These are phyloP conservation scores for Ranitomeya variabilis DNA, from an alignment of 2,113 vertebrate species.

Conservation along the genomic window DNA sequence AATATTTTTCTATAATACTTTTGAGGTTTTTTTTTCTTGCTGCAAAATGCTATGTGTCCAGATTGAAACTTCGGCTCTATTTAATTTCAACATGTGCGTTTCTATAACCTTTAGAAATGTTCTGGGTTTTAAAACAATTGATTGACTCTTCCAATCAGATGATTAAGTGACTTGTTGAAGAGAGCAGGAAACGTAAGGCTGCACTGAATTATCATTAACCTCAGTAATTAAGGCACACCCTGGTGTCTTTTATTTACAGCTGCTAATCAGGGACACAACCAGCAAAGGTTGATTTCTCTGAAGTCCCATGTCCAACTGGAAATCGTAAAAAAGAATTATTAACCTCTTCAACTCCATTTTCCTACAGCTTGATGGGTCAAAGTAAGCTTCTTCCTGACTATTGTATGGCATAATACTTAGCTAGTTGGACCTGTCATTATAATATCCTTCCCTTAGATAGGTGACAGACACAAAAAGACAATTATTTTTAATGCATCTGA, in stretches of 20 bases:
- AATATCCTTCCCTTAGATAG: no score
- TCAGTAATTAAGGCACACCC: not conserved
- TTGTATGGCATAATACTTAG: no score
- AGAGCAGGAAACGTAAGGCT: not conserved
- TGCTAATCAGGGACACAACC: not conserved
- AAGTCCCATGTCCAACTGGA: conserved; percentile 23
- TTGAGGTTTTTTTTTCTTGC: not conserved
- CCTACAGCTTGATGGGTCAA: not conserved
- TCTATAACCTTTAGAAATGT: conserved; percentile 13
- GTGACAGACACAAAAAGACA: no score
- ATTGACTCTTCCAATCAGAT: conserved; percentile 43
- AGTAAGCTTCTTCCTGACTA: not conserved
- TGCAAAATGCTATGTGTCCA: not conserved
- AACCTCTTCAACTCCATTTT: not conserved
- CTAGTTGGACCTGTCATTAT: no score
- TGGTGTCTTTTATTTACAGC: not conserved
- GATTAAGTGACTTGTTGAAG: conserved; percentile 1
- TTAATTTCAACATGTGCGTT: not conserved
- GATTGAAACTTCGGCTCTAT: no score
- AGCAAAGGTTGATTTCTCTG: conserved; percentile 10
- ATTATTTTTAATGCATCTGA: no score
- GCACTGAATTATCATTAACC: conserved; percentile 23
- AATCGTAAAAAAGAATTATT: conserved; percentile 3
- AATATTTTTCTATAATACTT: not conserved
- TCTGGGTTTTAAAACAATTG: conserved; percentile 18